phyloP scores from a whole-genome alignment of 2,797 vertebrate genomes.

The Falco peregrinus region DNA sequence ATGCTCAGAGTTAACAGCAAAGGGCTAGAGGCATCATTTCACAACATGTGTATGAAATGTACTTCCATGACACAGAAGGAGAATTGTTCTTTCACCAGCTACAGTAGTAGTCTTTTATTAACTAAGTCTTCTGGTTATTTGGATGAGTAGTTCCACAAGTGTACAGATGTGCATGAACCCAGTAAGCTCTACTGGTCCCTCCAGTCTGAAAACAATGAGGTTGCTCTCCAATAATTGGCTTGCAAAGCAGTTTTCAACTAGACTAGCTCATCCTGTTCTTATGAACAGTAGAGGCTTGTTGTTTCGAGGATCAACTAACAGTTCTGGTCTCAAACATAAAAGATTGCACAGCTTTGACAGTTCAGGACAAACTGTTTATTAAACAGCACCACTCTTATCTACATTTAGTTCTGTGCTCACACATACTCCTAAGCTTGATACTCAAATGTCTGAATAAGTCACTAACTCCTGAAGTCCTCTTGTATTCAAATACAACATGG shows the following conservation, averaged over 20 bases:
- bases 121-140: not conserved
- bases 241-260: not conserved
- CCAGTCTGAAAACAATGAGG: slow-evolving; percentile 10
- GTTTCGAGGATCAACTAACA: not conserved
- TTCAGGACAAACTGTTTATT: not conserved
- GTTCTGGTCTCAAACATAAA: not conserved
- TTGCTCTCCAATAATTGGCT: slow-evolving; percentile 17
- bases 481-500: not conserved
- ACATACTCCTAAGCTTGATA: not conserved
- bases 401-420: not conserved
- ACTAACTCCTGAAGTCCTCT: not conserved
- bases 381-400: not conserved
- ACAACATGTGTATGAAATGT: not conserved
- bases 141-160: not conserved
- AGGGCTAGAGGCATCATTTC: not conserved
- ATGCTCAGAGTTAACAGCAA: not conserved
- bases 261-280: not conserved
- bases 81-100: not conserved
- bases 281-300: not conserved
- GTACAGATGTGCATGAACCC: not conserved
- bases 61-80: not conserved
- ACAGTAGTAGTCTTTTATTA: not conserved
- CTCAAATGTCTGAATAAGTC: not conserved
- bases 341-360: not conserved
- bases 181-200: not conserved